Percentiles rank a stretch among this genome's conserved stretches.
These are phyloP conservation scores for Lophochroa leadbeateri DNA, from an alignment of 2,113 vertebrate genomes.

Conservation along the genomic window DNA sequence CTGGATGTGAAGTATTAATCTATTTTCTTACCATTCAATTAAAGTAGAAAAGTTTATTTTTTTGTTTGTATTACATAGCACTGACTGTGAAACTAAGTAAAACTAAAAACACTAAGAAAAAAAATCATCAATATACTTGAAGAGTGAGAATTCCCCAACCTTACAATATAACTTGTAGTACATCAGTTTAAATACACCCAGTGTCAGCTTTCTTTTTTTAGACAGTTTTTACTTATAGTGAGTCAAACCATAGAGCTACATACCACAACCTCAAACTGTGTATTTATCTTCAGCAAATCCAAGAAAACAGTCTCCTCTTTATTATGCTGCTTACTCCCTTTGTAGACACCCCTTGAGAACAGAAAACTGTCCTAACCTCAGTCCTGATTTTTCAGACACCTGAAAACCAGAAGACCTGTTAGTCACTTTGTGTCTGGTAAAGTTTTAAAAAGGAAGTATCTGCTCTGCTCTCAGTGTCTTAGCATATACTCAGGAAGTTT, in stretches of 20 bases:
- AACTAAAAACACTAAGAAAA: neutral
- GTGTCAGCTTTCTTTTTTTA: neutral
- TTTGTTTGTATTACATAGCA: neutral
- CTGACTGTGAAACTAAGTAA: neutral
- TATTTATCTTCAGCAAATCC: neutral
- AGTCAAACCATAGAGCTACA: neutral
- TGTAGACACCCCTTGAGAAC: neutral
- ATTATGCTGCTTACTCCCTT: neutral
- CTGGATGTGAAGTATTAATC: neutral
- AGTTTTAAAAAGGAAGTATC: neutral
- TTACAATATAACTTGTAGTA: neutral
- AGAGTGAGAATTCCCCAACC: neutral
- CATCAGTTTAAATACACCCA: neutral
- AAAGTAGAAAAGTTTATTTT: neutral
- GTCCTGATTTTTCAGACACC: neutral
- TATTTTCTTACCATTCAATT: neutral
- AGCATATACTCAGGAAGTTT: neutral
- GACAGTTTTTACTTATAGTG: neutral
- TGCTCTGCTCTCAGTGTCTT: neutral
- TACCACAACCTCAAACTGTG: neutral
- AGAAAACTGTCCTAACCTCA: neutral
- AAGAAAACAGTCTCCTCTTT: neutral
- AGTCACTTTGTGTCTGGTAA: neutral
- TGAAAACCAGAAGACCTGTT: neutral
- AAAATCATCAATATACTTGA: neutral